phyloP scores from a whole-genome alignment of 2,113 vertebrate species.

The Fregata magnificens region DNA sequence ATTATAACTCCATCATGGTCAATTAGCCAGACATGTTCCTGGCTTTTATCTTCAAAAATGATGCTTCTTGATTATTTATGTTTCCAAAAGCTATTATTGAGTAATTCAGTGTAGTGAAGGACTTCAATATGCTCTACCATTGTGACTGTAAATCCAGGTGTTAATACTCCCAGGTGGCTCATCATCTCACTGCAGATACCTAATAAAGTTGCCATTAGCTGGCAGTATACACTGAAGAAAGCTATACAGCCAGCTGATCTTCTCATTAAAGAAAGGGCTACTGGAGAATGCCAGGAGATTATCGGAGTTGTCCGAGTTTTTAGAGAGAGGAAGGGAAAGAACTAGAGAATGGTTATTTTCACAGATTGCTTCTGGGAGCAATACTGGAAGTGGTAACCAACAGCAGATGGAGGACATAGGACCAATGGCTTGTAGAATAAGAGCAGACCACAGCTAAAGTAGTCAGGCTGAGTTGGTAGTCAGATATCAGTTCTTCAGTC shows the following conservation, averaged over 20 bases:
- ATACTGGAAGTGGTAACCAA: neutral
- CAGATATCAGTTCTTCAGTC: neutral
- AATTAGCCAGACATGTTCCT: constrained; percentile 79
- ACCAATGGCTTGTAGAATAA: neutral
- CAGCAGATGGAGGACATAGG: neutral
- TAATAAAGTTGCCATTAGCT: constrained; percentile 80
- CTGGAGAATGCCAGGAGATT: constrained; percentile 61
- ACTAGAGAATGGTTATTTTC: neutral
- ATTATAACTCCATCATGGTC: constrained; percentile 83
- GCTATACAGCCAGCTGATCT: constrained; percentile 64
- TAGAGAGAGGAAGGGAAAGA: constrained; percentile 14
- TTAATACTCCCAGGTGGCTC: constrained; percentile 77
- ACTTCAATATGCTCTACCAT: constrained; percentile 71
- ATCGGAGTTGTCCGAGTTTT: constrained; percentile 49
- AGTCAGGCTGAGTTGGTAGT: neutral
- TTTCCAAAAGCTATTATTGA: constrained; percentile 79
- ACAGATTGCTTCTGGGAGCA: neutral
- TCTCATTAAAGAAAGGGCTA: constrained; percentile 67
- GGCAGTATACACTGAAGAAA: constrained; percentile 69
- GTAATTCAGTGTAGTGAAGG: constrained; percentile 78
- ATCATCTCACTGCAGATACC: constrained; percentile 74
- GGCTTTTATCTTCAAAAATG: constrained; percentile 80
- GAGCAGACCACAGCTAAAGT: neutral
- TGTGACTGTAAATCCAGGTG: constrained; percentile 82
- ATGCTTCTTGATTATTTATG: constrained; percentile 83